These are phyloP conservation scores for Balaenoptera acutorostrata DNA, from an alignment of 2,113 vertebrate species.

Conservation along the genomic window DNA sequence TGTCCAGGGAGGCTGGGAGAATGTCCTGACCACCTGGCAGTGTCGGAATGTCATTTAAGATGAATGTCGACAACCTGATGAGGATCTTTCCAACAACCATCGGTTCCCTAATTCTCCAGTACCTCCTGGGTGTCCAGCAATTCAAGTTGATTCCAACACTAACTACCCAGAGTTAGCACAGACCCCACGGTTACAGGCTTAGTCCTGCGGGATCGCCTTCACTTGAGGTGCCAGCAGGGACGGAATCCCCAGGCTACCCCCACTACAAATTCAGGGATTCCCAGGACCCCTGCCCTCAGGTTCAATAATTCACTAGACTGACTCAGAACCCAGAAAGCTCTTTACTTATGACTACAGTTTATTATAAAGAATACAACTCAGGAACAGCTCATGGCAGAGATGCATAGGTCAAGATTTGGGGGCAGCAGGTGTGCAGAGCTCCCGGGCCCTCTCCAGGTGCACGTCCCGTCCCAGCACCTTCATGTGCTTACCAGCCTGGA, in stretches of 20 bases:
- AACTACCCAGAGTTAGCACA: not conserved
- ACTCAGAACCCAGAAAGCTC: not conserved
- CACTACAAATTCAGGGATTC: not conserved
- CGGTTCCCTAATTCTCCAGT: not conserved
- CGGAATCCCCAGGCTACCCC: not conserved
- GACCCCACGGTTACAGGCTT: not conserved
- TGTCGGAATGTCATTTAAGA: not conserved
- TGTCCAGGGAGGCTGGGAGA: not conserved
- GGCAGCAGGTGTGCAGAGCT: not conserved
- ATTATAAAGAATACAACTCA: not conserved
- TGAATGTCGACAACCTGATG: not conserved
- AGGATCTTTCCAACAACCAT: not conserved
- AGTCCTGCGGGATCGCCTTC: not conserved
- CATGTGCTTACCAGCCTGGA: not conserved
- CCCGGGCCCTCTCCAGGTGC: rapidly evolving
- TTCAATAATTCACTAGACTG: not conserved
- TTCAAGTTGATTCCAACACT: not conserved
- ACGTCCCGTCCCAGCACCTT: not conserved
- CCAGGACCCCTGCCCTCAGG: not conserved
- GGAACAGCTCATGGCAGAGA: not conserved
- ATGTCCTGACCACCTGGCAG: not conserved
- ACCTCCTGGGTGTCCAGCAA: not conserved
- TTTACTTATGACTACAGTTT: not conserved
- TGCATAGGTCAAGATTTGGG: not conserved
- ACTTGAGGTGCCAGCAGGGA: not conserved